Evolutionary conservation across 2,888 invertebrate genomes (phyloP), one percentile per base, ranked within the genome.

Genomic region (Drosophila niveifrons): DNA sequence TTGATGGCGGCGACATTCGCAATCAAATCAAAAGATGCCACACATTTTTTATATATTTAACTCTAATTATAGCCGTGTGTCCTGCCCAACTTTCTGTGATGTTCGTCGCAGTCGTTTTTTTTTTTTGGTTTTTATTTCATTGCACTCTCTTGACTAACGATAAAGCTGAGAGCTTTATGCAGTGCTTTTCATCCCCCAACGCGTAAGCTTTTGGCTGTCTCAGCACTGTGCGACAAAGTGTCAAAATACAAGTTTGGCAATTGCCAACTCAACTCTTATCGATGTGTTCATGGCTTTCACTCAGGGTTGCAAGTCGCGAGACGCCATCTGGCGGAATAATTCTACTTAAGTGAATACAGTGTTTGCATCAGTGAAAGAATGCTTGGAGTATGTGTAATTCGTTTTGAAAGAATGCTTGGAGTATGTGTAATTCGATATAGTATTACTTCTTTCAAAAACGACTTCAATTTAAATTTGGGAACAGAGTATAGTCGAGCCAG

Each of bases 121-220:
- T 23, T 23, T 4, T 23, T 23, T 23, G 3, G 2, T 31, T 31
- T 48, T 23, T 23, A 23, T 23, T 23, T 23, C 4, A 6, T 7
- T 13, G 10, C 48, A 48, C 29, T 15, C 13, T 9, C 13, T 9
- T 47, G 28, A 47, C 47, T 28, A 29, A 28, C 28, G 13, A 47
- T 15, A 13, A 15, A 47, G 29, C 47, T 47, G 28, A 13, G 23
- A 47, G 47, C 13, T 47, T 47, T 28, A 28, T 47, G 15, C 28
- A 13, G 13, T 28, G 28, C 83, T 87, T 50, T 72, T 72, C 63
- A 23, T 9, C 47, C 82, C 75, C 39, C 15, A 41, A 41, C 6
- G 13, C 6, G 8, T 7, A 7, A 41, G 39, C 39, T 41, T 41
- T 41, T 8, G 15, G 39, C 13, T 13, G 15, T 36, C 39, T 13